Percentiles rank a stretch among this genome's conserved stretches.
Conservation (phyloP, 30 jellyfish, hydroid and myxozoan genomes). For the Hydractinia symbiolongicarpus region DNA sequence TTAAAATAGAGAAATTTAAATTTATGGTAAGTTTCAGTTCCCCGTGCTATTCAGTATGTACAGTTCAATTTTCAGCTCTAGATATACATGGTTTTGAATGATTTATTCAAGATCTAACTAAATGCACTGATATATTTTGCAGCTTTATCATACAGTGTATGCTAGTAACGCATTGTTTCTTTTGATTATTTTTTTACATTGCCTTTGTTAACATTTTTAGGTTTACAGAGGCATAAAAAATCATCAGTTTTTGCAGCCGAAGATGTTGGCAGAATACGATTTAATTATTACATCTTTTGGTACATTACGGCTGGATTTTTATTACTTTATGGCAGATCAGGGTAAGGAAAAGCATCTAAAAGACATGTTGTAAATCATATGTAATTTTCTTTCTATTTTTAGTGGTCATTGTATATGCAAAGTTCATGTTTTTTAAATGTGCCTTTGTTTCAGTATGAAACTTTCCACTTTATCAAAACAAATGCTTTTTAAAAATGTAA, state of each 20-base stretch:
- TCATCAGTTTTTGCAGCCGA: slow-evolving; percentile 75
- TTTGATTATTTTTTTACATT: too few species aligned
- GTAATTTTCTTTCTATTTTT: background rate
- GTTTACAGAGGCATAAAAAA: slow-evolving; percentile 71
- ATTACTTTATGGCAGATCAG: slow-evolving; percentile 67
- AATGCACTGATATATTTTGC: too few species aligned
- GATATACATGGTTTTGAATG: background rate
- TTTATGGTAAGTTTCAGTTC: slow-evolving; percentile 44
- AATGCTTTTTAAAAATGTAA: too few species aligned
- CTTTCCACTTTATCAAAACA: too few species aligned
- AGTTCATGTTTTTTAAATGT: too few species aligned
- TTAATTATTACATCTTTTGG: slow-evolving; percentile 71
- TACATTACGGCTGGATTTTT: slow-evolving; percentile 58
- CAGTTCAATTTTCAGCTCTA: background rate
- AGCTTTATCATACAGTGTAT: too few species aligned
- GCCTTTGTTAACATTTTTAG: slow-evolving; percentile 15
- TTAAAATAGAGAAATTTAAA: slow-evolving; percentile 43
- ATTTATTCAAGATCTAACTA: too few species aligned
- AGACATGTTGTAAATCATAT: background rate
- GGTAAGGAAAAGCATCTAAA: slow-evolving; percentile 32
- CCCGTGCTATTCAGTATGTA: background rate
- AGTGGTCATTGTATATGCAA: too few species aligned
- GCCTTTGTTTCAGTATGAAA: too few species aligned
- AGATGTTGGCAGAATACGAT: slow-evolving; percentile 69
- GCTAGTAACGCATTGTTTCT: too few species aligned